phyloP scores from a whole-genome alignment of 2,888 invertebrate genomes.

The Monochamus alternatus region DNA sequence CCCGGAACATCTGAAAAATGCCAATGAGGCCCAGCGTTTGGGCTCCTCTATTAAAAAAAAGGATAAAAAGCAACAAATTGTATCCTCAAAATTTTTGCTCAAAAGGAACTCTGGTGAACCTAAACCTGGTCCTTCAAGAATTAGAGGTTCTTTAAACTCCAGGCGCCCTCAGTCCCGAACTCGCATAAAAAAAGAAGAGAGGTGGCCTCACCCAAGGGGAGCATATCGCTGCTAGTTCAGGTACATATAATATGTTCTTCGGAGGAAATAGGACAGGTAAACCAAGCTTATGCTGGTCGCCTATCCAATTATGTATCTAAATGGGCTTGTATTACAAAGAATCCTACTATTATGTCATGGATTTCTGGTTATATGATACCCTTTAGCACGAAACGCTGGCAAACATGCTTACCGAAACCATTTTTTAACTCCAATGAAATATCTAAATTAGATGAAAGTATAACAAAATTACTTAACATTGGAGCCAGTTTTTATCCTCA shows the following conservation, averaged over 20 bases:
- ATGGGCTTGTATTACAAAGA: slow-evolving; percentile 6
- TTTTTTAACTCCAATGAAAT: neutral
- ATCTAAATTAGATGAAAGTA: slow-evolving; percentile 10
- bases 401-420: neutral
- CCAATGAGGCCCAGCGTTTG: neutral
- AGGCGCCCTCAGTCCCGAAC: neutral
- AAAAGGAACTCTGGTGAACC: no score
- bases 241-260: neutral
- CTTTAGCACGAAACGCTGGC: neutral
- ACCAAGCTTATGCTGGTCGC: neutral
- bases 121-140: neutral
- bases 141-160: slow-evolving; percentile 16
- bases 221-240: neutral
- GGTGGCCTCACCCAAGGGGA: neutral
- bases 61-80: neutral
- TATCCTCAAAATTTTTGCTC: no score
- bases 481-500: slow-evolving; percentile 44
- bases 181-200: neutral
- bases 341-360: slow-evolving; percentile 9
- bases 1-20: neutral
- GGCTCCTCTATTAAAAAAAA: slow-evolving; percentile 3
- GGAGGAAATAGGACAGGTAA: neutral
- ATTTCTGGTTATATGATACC: slow-evolving; percentile 6
- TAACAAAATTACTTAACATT: slow-evolving; percentile 1
- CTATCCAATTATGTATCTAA: neutral